These are phyloP conservation scores for Pseudotriccus pelzelni DNA, from an alignment of 2,797 vertebrate genomes.

Conservation along the genomic window DNA sequence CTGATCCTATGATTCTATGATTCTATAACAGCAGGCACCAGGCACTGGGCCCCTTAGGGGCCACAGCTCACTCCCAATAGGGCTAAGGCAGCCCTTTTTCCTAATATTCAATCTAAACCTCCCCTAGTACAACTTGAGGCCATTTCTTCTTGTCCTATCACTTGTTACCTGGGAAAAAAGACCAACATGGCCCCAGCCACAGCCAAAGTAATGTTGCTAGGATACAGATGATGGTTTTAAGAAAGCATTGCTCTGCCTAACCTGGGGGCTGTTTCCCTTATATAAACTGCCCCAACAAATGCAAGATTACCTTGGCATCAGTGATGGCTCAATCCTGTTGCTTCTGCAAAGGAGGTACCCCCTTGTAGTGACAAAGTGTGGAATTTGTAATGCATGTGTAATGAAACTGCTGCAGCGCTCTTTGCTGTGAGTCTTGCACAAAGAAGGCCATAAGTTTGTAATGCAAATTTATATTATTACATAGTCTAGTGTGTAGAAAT, in stretches of 20 bases:
- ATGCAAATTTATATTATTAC: neutral
- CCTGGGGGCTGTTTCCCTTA: neutral
- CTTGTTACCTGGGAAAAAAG: neutral
- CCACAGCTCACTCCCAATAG: rapidly evolving
- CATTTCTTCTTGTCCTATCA: rapidly evolving
- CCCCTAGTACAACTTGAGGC: neutral
- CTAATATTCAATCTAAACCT: neutral
- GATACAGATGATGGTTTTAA: neutral
- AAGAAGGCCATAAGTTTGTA: neutral
- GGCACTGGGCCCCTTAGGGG: rapidly evolving
- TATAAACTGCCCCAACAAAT: neutral
- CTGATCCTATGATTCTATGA: no score
- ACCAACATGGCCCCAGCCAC: neutral
- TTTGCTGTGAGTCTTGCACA: neutral
- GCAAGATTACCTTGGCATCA: neutral
- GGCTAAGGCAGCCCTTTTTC: neutral
- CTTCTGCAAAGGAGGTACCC: neutral
- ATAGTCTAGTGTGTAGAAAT: neutral
- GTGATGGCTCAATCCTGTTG: neutral
- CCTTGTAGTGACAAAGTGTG: neutral
- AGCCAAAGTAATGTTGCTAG: neutral
- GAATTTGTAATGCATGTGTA: neutral
- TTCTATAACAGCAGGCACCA: neutral
- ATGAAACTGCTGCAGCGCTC: neutral
- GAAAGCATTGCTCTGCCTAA: neutral